Base-by-base conservation (phyloP, 2,888 invertebrate genomes). In the Chironomus riparius region DNA sequence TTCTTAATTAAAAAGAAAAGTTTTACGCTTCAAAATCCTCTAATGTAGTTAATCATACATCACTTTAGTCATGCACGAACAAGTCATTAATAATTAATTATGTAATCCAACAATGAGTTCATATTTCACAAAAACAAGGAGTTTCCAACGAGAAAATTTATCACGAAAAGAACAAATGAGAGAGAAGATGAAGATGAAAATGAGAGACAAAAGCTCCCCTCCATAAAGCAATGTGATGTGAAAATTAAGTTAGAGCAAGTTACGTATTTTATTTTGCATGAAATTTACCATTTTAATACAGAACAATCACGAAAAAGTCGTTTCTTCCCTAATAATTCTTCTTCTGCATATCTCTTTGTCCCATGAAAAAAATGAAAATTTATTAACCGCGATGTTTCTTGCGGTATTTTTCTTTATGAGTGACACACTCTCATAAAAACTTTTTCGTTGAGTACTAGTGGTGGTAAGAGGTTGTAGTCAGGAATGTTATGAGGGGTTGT, bases 351-450 rank as follows among this genome's bases (percentile, higher is more conserved):
- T 56, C 13, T 65, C 21, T 13, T 22, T 62, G 2, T 22, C 62
- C 13, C 65, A 21, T 21, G 13, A 13, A 65, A 22, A 65, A 5
- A 65, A 24, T 65, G 18, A 65, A 56, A 65, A 65, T 65, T 65
- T 65, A 65, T 65, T 65, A 65, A 65, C 65, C 65, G 65, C 65
- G 21, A 56, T 56, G 56, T 38, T 38, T 38, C 56, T 56, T 56
- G 56, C 56, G 56, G 18, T n/a, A 56, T n/a, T 56, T 13, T 15
- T 56, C 56, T 15, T 56, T 15, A 38, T 38, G 38, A 38, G 38
- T 38, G 38, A 38, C 38, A 38, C 38, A 38, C 38, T 38, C 38
- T 38, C 38, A 4, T 38, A 56, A 56, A 56, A 56, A 56, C 5
- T 56, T 56, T 56, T 56, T 56, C 56, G 18, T 56, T 15, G 13